These are phyloP conservation scores for Drosophila anomelani DNA, from an alignment of 2,888 invertebrate genomes.

Conservation along the genomic window DNA sequence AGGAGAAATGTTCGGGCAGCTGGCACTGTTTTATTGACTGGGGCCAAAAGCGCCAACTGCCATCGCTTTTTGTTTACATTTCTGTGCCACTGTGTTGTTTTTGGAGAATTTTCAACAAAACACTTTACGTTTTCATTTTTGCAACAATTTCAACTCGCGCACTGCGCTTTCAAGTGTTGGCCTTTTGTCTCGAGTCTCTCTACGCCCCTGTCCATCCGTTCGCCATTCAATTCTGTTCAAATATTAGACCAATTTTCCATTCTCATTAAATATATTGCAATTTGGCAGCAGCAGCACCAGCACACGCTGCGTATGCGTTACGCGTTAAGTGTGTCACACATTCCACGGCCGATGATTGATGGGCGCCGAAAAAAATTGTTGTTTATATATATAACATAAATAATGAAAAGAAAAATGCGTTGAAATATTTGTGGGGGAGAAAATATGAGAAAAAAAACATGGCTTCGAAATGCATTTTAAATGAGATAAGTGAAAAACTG, in stretches of 20 bases:
- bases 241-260: slow-evolving; percentile 52
- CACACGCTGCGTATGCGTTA: slow-evolving; percentile 63
- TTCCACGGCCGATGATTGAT: slow-evolving; percentile 61
- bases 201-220: slow-evolving; percentile 24
- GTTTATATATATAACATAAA: slow-evolving; percentile 23
- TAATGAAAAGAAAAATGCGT: slow-evolving; percentile 35
- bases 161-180: slow-evolving; percentile 69
- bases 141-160: slow-evolving; percentile 55
- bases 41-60: slow-evolving; percentile 41
- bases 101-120: slow-evolving; percentile 80
- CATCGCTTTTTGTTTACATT: slow-evolving; percentile 63
- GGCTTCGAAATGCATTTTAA: slow-evolving; percentile 32
- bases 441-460: neutral
- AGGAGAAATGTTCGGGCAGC: slow-evolving; percentile 50
- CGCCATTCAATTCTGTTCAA: slow-evolving; percentile 37
- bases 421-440: slow-evolving; percentile 9
- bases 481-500: slow-evolving; percentile 18
- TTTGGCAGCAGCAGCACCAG: slow-evolving; percentile 11
- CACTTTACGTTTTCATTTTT: slow-evolving; percentile 73
- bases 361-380: slow-evolving; percentile 26
- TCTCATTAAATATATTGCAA: slow-evolving; percentile 39
- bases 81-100: slow-evolving; percentile 60
- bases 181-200: slow-evolving; percentile 56
- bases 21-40: slow-evolving; percentile 72
- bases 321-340: slow-evolving; percentile 59